Conservation (phyloP, 1,140 invertebrate genomes). For the Pissodes strobi region DNA sequence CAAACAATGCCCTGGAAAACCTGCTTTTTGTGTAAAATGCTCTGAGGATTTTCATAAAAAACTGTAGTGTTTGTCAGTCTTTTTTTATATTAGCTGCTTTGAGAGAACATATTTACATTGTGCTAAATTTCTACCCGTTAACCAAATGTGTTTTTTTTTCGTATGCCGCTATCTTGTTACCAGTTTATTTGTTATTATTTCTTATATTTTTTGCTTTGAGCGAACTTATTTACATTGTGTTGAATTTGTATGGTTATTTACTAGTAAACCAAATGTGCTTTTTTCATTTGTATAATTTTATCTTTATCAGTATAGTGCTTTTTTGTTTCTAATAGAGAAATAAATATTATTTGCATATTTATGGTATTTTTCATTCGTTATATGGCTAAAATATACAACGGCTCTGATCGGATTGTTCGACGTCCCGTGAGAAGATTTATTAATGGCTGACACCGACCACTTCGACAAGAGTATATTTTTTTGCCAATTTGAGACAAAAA, state of each 20-base stretch:
- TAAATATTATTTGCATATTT: background rate
- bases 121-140: too few relatives aligned
- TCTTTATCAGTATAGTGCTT: background rate
- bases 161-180: too few relatives aligned
- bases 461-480: background rate
- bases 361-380: background rate
- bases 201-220: background rate
- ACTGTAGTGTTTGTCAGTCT: background rate
- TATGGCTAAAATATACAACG: background rate
- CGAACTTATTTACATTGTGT: too few relatives aligned
- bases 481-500: background rate
- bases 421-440: background rate
- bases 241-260: too few relatives aligned
- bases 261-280: background rate
- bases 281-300: background rate
- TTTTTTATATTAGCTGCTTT: too few relatives aligned
- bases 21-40: background rate
- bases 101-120: too few relatives aligned
- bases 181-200: background rate
- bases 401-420: background rate
- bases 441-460: background rate
- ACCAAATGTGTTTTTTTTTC: too few relatives aligned
- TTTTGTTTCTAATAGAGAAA: background rate
- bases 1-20: slow-evolving; percentile 1
- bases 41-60: background rate